Evolutionary conservation across 2,113 vertebrate genomes (phyloP).

Genomic region (Eudyptes chrysolophus): DNA sequence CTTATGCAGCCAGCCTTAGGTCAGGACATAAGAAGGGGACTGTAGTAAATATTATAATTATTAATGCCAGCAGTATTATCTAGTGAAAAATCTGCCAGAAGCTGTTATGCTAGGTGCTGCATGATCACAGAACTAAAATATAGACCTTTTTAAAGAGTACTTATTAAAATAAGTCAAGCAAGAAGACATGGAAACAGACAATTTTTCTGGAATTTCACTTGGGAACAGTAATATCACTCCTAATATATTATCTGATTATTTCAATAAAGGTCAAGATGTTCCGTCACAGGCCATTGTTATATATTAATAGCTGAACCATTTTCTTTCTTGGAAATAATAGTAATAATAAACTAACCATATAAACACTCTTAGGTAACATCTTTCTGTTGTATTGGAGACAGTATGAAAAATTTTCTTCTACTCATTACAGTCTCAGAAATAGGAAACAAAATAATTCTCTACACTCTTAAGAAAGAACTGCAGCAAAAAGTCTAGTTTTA

Average conservation of each 20-base stretch:
- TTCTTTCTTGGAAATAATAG: not conserved
- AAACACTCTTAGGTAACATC: not conserved
- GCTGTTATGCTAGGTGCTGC: not conserved
- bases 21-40: not conserved
- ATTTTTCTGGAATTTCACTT: not conserved
- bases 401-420: not conserved
- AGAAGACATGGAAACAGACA: not conserved
- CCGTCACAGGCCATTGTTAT: not conserved
- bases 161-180: not conserved
- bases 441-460: not conserved
- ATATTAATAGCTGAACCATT: not conserved
- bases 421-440: not conserved
- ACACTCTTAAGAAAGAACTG: not conserved
- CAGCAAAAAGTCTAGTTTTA: not conserved
- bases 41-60: not conserved
- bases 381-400: not conserved
- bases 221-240: not conserved
- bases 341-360: not conserved
- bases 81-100: not conserved
- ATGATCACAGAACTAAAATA: not conserved
- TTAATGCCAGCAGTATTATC: not conserved
- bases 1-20: not conserved
- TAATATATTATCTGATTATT: not conserved
- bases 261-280: not conserved
- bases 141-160: not conserved